A percentile compares a stretch with the other conserved stretches of the same genome.
Conservation (phyloP, 2,888 invertebrate species). For the Beris morrisii region DNA sequence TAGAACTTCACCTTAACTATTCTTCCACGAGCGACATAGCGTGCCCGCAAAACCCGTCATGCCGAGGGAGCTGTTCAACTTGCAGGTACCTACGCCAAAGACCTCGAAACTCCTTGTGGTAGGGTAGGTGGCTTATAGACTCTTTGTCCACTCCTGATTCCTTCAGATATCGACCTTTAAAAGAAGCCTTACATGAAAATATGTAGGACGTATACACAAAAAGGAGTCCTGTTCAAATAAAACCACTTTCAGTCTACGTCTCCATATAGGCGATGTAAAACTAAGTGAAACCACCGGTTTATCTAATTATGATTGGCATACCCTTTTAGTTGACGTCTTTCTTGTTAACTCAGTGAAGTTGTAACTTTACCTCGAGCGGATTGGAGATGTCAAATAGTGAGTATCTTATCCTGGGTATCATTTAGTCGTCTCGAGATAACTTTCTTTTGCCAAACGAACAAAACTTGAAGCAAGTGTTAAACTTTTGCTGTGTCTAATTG, state of each 20-base stretch:
- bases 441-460: slow-evolving; percentile 2
- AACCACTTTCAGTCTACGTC: neutral
- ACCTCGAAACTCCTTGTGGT: no score
- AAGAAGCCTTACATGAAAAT: no score
- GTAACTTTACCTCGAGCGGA: neutral
- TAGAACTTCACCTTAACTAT: no score
- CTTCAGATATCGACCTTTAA: no score
- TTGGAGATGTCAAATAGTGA: neutral
- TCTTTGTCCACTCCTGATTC: no score
- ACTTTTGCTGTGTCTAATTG: slow-evolving; percentile 25
- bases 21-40: no score
- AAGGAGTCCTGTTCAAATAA: neutral
- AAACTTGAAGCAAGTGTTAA: slow-evolving; percentile 22
- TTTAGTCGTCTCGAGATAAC: slow-evolving; percentile 26
- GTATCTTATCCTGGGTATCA: slow-evolving; percentile 12
- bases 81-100: no score
- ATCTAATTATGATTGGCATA: slow-evolving; percentile 32
- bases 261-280: neutral
- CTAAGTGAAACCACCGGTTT: slow-evolving; percentile 25
- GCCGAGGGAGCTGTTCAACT: no score
- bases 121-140: no score
- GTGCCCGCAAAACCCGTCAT: no score
- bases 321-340: slow-evolving; percentile 17
- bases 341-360: slow-evolving; percentile 7
- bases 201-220: neutral